Percentiles rank a stretch among this genome's conserved stretches.
Evolutionary conservation across 2,888 invertebrate species (phyloP).

Genomic region (Atrina japonica): DNA sequence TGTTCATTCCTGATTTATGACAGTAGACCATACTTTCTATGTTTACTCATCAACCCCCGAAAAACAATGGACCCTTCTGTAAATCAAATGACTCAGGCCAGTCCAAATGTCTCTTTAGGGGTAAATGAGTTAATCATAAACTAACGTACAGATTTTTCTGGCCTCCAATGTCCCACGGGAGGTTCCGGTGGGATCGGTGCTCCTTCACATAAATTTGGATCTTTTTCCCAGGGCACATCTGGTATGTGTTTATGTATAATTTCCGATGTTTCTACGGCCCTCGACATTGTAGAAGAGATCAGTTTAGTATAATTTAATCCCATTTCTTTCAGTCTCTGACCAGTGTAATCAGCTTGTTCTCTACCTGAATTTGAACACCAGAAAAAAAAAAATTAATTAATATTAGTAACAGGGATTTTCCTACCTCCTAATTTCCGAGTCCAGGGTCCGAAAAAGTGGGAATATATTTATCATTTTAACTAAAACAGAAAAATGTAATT

Average conservation of each 20-base stretch:
- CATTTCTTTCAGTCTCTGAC: slow-evolving; percentile 88
- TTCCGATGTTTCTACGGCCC: slow-evolving; percentile 94
- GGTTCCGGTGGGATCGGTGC: slow-evolving; percentile 97
- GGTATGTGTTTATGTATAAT: slow-evolving; percentile 89
- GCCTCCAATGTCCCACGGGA: slow-evolving; percentile 92
- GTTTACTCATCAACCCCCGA: too few relatives aligned
- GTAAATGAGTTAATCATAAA: too few relatives aligned
- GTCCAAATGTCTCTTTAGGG: too few relatives aligned
- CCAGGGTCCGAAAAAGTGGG: not conserved
- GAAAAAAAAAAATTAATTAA: not conserved
- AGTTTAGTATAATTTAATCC: slow-evolving; percentile 90
- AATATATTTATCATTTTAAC: not conserved
- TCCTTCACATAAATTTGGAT: slow-evolving; percentile 93
- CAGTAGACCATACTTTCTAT: too few relatives aligned
- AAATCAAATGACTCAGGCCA: too few relatives aligned
- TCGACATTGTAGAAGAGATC: slow-evolving; percentile 94
- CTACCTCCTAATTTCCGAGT: too few relatives aligned
- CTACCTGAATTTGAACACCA: slow-evolving; percentile 83
- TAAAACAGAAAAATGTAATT: too few relatives aligned
- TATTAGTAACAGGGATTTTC: too few relatives aligned
- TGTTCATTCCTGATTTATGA: too few relatives aligned
- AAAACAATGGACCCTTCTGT: too few relatives aligned
- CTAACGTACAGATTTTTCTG: slow-evolving; percentile 90
- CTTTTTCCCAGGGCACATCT: slow-evolving; percentile 81
- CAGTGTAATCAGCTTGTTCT: slow-evolving; percentile 92